Percentiles rank a stretch among this genome's conserved stretches.
Conservation (phyloP, 2,113 vertebrate species). For the Ceuthmochares aereus region DNA sequence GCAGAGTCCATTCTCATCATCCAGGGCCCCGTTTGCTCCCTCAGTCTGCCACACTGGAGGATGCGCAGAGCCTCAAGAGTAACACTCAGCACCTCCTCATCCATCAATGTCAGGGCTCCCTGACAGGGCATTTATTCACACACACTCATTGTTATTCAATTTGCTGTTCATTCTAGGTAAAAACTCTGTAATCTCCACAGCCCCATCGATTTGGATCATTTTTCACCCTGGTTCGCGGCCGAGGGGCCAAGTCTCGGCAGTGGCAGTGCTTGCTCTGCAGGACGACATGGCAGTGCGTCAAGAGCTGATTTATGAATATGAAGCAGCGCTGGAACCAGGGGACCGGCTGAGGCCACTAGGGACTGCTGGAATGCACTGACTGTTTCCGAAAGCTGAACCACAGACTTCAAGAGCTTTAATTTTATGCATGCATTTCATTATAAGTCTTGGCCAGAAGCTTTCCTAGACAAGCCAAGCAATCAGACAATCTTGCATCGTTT, state of each 20-base stretch:
- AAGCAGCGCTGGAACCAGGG: constrained; percentile 65
- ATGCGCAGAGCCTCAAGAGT: constrained; percentile 56
- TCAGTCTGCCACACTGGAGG: constrained; percentile 59
- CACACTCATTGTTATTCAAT: constrained; percentile 88
- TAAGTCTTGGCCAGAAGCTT: constrained; percentile 83
- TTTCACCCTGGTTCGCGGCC: constrained; percentile 76
- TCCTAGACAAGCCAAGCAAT: constrained; percentile 86
- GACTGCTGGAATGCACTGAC: constrained; percentile 68
- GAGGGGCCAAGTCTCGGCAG: constrained; percentile 68
- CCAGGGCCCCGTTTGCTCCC: constrained; percentile 65
- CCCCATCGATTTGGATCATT: constrained; percentile 76
- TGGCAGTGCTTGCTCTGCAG: constrained; percentile 64
- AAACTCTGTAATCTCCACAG: constrained; percentile 58
- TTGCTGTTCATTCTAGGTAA: constrained; percentile 80
- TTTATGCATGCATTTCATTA: constrained; percentile 92
- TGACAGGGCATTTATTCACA: constrained; percentile 91
- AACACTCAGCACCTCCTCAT: constrained; percentile 78
- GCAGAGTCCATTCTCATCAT: constrained; percentile 34
- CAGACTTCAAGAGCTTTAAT: constrained; percentile 80
- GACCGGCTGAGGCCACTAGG: constrained; percentile 75
- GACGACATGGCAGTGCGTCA: constrained; percentile 64
- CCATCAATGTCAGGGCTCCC: constrained; percentile 86
- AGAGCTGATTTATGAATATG: constrained; percentile 83
- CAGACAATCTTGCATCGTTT: constrained; percentile 91
- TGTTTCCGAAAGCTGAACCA: constrained; percentile 40